Evolutionary conservation across 2,888 invertebrate genomes (phyloP).

Genomic region (Strigamia crassipes): DNA sequence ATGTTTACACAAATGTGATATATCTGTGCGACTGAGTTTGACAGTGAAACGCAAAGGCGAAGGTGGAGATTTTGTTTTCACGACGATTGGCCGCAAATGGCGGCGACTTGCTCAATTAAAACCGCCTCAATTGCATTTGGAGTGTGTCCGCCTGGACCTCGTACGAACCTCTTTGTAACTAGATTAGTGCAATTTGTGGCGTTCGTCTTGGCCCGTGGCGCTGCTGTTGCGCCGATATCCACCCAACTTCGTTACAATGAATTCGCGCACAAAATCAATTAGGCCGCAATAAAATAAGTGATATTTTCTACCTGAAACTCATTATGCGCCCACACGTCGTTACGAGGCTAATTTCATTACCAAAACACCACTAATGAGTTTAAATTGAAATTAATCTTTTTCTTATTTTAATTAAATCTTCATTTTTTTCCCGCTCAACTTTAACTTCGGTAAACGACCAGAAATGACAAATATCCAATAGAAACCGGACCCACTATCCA

Average conservation of each 20-base stretch:
- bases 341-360: neutral
- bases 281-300: conserved; percentile 8
- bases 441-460: neutral
- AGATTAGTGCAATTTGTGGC: conserved; percentile 43
- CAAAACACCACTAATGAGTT: neutral
- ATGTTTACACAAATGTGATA: neutral
- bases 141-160: conserved; percentile 26
- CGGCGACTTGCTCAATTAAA: conserved; percentile 26
- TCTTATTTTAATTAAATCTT: neutral
- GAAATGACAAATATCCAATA: conserved; percentile 15
- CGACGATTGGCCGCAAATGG: conserved; percentile 8
- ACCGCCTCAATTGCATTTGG: conserved; percentile 44
- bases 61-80: neutral
- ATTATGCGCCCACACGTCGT: neutral
- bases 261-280: conserved; percentile 26
- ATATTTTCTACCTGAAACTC: conserved; percentile 1
- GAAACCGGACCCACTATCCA: neutral
- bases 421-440: neutral
- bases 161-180: conserved; percentile 12
- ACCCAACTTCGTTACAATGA: conserved; percentile 12
- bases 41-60: neutral
- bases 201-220: neutral
- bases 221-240: conserved; percentile 8
- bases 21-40: neutral
- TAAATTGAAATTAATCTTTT: conserved; percentile 11